phyloP scores from a whole-genome alignment of 2,797 vertebrate species.

The Oreochromis mossambicus region DNA sequence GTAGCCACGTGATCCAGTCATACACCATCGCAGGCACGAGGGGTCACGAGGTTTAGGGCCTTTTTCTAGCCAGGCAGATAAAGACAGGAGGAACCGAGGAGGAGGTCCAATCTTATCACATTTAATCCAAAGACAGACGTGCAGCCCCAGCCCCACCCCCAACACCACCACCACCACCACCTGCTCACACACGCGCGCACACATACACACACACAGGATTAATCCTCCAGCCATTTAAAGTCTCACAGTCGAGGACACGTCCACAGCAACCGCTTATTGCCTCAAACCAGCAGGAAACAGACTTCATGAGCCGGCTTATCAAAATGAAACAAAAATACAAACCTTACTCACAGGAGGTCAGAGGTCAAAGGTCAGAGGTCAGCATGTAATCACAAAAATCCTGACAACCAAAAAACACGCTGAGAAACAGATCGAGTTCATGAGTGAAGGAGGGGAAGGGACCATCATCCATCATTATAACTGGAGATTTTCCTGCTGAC shows the following conservation, averaged over 20 bases:
- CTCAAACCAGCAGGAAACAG: not conserved
- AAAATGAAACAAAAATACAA: not conserved
- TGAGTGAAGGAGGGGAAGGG: not conserved
- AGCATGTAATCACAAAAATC: not conserved
- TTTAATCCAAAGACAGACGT: slow-evolving; percentile 44
- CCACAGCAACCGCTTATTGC: not conserved
- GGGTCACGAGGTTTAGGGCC: not conserved
- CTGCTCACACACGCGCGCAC: slow-evolving; percentile 7
- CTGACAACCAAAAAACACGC: not conserved
- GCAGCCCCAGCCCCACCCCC: not conserved
- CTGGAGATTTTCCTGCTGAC: not conserved
- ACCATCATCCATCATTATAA: not conserved
- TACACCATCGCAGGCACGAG: not conserved
- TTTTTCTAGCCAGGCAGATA: slow-evolving; percentile 10
- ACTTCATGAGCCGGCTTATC: not conserved
- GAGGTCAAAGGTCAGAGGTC: not conserved
- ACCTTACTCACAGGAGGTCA: not conserved
- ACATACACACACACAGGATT: not conserved
- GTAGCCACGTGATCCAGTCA: not conserved
- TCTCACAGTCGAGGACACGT: not conserved
- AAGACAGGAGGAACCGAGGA: slow-evolving; percentile 6
- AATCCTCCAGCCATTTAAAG: slow-evolving; percentile 19
- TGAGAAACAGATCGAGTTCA: not conserved
- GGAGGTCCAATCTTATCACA: slow-evolving; percentile 29
- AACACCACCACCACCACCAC: not conserved